Percentiles rank a stretch among this genome's conserved stretches.
These are phyloP conservation scores for Aspidoscelis tigris DNA, from an alignment of 2,113 vertebrate species.

Conservation along the genomic window DNA sequence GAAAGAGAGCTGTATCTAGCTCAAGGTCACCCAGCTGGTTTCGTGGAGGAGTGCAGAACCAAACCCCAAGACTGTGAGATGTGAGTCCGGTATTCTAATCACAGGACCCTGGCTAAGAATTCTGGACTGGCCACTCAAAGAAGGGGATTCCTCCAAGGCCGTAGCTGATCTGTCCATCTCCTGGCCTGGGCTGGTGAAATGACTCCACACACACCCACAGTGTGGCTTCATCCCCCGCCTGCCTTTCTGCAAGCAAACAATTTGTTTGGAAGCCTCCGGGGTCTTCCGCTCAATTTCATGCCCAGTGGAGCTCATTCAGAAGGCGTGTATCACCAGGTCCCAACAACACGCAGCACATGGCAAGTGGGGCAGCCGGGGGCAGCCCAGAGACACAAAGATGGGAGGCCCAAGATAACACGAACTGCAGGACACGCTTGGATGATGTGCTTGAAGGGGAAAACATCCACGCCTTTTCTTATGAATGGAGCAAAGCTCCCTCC, in stretches of 20 bases:
- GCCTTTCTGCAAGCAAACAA: slow-evolving; percentile 40
- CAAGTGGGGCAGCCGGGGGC: too few relatives aligned
- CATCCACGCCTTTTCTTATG: not conserved
- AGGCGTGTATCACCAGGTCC: not conserved
- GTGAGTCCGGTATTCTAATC: too few relatives aligned
- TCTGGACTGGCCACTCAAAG: too few relatives aligned
- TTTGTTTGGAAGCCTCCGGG: slow-evolving; percentile 54
- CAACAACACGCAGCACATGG: not conserved
- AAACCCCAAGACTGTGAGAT: too few relatives aligned
- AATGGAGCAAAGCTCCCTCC: not conserved
- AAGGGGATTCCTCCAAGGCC: too few relatives aligned
- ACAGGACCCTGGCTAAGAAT: too few relatives aligned
- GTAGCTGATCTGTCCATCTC: too few relatives aligned
- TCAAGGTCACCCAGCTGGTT: too few relatives aligned
- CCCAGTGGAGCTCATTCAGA: slow-evolving; percentile 62
- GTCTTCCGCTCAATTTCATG: slow-evolving; percentile 67
- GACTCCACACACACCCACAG: not conserved
- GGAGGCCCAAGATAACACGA: too few relatives aligned
- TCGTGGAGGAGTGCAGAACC: too few relatives aligned
- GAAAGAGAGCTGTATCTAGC: too few relatives aligned
- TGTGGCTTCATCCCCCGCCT: slow-evolving; percentile 28
- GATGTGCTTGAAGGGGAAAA: not conserved
- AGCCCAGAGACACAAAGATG: too few relatives aligned
- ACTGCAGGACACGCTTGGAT: fast-evolving
- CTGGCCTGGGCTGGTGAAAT: not conserved